Evolutionary conservation across 2,888 invertebrate species (phyloP).

Genomic region (Masnerella sp.): DNA sequence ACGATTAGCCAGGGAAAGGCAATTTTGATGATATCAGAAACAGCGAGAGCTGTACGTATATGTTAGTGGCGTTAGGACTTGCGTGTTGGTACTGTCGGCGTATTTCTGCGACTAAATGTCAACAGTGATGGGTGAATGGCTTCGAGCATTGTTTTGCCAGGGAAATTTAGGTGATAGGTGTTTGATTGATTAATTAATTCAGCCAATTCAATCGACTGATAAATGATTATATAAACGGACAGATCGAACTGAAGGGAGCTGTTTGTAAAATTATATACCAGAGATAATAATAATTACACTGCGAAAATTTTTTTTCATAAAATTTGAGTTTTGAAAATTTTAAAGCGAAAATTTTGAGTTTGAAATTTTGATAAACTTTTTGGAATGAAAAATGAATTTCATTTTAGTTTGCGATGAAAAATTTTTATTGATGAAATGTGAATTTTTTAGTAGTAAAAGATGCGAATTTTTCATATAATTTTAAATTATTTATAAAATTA

Average conservation of each 20-base stretch:
- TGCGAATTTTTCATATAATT: no score
- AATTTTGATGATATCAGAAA: constrained; percentile 48
- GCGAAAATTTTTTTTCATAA: no score
- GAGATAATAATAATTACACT: no score
- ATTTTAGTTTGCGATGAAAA: no score
- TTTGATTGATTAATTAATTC: constrained; percentile 23
- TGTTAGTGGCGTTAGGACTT: constrained; percentile 16
- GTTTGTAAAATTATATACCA: no score
- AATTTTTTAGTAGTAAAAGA: no score
- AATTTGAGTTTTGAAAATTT: no score
- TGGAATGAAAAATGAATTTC: no score
- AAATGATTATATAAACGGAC: constrained; percentile 1
- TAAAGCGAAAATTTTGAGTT: no score
- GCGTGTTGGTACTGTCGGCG: constrained; percentile 34
- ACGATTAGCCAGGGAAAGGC: constrained; percentile 43
- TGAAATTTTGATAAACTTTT: no score
- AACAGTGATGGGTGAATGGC: constrained; percentile 31
- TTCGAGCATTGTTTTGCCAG: constrained; percentile 14
- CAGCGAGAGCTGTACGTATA: constrained; percentile 36
- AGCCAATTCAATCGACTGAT: constrained; percentile 1
- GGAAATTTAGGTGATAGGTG: constrained; percentile 17
- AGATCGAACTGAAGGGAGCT: no score
- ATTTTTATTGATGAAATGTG: no score
- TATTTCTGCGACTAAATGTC: constrained; percentile 45
- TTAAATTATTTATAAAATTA: background rate